phyloP scores from a whole-genome alignment of 2,797 vertebrate species.

The Scleropages formosus region DNA sequence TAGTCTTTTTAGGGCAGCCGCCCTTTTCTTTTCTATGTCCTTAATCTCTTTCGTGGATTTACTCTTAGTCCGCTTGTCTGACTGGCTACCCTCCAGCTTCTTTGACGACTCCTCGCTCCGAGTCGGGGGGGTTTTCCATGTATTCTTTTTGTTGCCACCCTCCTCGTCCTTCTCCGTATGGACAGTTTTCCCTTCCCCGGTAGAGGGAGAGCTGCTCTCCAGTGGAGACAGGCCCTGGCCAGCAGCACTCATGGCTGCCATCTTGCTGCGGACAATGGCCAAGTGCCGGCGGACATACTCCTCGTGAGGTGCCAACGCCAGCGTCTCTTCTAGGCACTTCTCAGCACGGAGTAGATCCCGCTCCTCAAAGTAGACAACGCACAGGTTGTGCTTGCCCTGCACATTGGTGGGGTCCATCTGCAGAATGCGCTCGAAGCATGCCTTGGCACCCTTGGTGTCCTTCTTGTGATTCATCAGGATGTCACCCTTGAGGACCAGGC shows the following conservation, averaged over 20 bases:
- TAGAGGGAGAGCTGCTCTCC: conserved; percentile 43
- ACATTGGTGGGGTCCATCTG: conserved; percentile 87
- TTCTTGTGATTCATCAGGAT: conserved; percentile 98
- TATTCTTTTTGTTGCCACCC: conserved; percentile 68
- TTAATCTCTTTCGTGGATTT: conserved; percentile 91
- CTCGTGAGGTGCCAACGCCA: conserved; percentile 89
- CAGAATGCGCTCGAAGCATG: conserved; percentile 88
- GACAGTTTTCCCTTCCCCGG: conserved; percentile 50
- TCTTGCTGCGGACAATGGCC: conserved; percentile 88
- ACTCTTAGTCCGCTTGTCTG: conserved; percentile 73
- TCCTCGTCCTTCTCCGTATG: conserved; percentile 59
- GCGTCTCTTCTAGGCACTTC: conserved; percentile 85
- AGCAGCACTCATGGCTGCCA: conserved; percentile 73
- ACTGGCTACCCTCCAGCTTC: conserved; percentile 64
- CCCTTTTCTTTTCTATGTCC: conserved; percentile 95
- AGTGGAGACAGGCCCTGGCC: conserved; percentile 63
- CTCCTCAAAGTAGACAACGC: conserved; percentile 97
- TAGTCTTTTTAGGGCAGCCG: conserved; percentile 92
- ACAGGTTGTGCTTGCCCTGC: conserved; percentile 97
- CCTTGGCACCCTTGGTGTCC: conserved; percentile 86
- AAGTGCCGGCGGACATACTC: conserved; percentile 93
- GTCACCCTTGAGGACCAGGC: conserved; percentile 94
- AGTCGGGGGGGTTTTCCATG: conserved; percentile 65
- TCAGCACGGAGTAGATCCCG: conserved; percentile 84
- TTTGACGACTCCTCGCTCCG: conserved; percentile 64